Evolutionary conservation across 2,113 vertebrate species (phyloP), one percentile per base, ranked within the genome.

Genomic region (Falcunculus frontatus): DNA sequence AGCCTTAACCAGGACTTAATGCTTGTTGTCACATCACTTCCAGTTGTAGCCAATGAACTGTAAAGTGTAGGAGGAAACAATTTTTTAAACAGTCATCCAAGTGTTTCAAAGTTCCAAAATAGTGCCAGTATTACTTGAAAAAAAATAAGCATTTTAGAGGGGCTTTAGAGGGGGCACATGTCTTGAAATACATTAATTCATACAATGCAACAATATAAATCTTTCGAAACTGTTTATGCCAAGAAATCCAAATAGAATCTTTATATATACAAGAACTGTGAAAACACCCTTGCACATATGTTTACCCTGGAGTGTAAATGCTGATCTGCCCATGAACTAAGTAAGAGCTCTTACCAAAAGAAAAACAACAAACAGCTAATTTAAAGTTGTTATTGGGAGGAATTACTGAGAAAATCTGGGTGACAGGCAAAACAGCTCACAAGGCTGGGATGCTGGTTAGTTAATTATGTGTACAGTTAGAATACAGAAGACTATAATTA

Each of bases 211-310:
- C 33, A 72, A 82, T n/a, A 91, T 83, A 87, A 93, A 89, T 85
- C 12, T 91, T 91, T 85, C 30, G 12, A 83, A 95, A 83, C 18
- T 85, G 74, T 96, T 96, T 89, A 93, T 85, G 53, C 21, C 56
- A 87, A 91, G 63, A 87, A 82, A 89, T 80, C 62, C 56, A 87
- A 93, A 88, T 25, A 76, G 63, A 91, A 89, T 39, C 19, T 39
- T 94, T 72, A 49, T 44, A 64, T 91, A 93, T 65, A 95, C 39
- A 82, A 79, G 78, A 91, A 59, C 49, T 85, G 76, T 76, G 63
- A 95, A 84, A 62, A 89, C n/a, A 95, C 25, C 27, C 82, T 91
- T 64, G 39, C 39, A 63, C 70, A 64, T 46, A 35, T 72, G 59
- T 91, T 82, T 89, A 64, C 32, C 53, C 44, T 62, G 67, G 30